Evolutionary conservation across 2,888 invertebrate species (phyloP), one percentile per base, ranked within the genome.

Genomic region (Spialia ferax): DNA sequence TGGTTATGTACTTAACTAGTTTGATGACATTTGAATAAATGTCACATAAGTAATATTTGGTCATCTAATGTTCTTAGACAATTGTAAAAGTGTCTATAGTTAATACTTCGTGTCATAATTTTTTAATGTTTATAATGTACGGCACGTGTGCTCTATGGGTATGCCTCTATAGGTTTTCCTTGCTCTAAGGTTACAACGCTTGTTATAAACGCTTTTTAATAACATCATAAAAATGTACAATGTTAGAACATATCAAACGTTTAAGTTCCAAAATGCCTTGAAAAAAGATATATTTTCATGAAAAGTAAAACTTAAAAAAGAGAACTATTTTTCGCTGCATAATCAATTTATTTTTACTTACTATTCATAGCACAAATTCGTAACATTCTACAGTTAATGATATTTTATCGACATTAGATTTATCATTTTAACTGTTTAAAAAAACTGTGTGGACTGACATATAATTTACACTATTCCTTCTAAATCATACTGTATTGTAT

Each of bases 221-320:
- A 54, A 29, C 45, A 59, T 45, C 42, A 15, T 70, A 38, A 55
- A 63, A 22, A 70, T 63, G 56, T 86, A 84, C 84, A 85, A 86
- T 79, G 79, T 85, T 81, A 77, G 81, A 74, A 91, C 92, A 92
- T 91, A 92, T 92, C 91, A 91, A 82, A 72, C 74, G 75, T 73
- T 77, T 83, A 79, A 69, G 74, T 83, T 85, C 80, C 71, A 73
- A 75, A 80, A 73, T 68, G 75, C 77, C 80, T 83, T 75, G 75
- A 78, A 81, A 74, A 78, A 80, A 77, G 78, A 86, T 85, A 88
- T 91, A 91, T 91, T 87, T 89, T 87, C 80, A 77, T 85, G 85
- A 75, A 75, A 77, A 73, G 71, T 38, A 79, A 78, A 83, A 71
- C 71, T n/a, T 70, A 71, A 70, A 71, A 52, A 67, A 76, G 76